These are phyloP conservation scores for Zygogramma bicolorata DNA, from an alignment of 2,888 invertebrate species.

Conservation along the genomic window DNA sequence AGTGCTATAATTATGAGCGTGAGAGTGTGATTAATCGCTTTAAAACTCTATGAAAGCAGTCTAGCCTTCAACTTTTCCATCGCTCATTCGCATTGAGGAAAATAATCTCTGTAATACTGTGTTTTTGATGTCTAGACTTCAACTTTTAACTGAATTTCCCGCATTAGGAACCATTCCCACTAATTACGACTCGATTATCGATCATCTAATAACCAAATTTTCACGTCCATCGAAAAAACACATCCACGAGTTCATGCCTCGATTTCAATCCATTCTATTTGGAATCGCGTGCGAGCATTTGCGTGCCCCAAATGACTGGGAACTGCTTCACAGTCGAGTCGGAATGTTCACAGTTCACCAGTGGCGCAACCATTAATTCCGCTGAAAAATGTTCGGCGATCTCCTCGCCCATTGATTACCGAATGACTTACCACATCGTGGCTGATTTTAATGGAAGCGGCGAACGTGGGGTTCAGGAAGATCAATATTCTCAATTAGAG, in stretches of 20 bases:
- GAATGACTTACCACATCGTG: background rate
- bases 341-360: constrained; percentile 42
- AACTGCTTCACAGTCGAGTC: constrained; percentile 54
- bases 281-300: constrained; percentile 54
- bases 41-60: too few relatives aligned
- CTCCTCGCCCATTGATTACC: constrained; percentile 1
- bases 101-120: too few relatives aligned
- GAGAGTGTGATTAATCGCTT: too few relatives aligned
- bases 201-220: constrained; percentile 23
- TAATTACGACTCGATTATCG: background rate
- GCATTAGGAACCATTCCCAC: too few relatives aligned
- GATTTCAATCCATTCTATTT: constrained; percentile 44
- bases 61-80: too few relatives aligned
- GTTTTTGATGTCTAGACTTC: too few relatives aligned
- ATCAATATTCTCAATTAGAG: background rate
- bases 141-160: too few relatives aligned
- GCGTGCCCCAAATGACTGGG: constrained; percentile 56
- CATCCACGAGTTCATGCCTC: constrained; percentile 29
- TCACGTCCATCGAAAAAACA: constrained; percentile 20
- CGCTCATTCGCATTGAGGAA: too few relatives aligned
- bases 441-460: background rate
- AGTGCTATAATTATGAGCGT: too few relatives aligned
- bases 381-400: constrained; percentile 9
- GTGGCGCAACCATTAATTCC: constrained; percentile 36
- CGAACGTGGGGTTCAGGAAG: background rate